Evolutionary conservation across 2,797 vertebrate species (phyloP).

Genomic region (Sebastolobus alascanus): DNA sequence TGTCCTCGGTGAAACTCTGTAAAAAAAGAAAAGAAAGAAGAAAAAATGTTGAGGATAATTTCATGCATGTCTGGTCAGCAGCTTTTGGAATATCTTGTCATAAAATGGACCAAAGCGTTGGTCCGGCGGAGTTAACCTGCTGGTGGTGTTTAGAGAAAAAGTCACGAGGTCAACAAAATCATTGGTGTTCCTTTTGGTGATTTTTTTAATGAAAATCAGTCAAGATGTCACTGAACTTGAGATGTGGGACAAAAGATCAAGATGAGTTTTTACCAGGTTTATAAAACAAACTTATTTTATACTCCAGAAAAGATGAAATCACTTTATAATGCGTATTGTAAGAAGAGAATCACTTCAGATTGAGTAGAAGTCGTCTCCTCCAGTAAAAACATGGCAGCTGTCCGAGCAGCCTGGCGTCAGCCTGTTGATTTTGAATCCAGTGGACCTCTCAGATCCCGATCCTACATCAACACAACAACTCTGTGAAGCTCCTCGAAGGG

Average conservation of each 20-base stretch:
- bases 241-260: not conserved
- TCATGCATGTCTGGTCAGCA: not conserved
- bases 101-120: not conserved
- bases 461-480: slow-evolving; percentile 48
- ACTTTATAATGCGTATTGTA: rapidly evolving
- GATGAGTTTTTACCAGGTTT: not conserved
- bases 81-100: not conserved
- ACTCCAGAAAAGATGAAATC: not conserved
- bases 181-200: not conserved
- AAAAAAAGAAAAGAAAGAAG: not conserved
- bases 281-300: not conserved
- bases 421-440: slow-evolving; percentile 54
- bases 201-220: not conserved
- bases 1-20: not conserved
- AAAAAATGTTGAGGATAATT: not conserved
- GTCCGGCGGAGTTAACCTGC: too few species aligned
- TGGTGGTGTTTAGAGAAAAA: not conserved
- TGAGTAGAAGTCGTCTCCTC: slow-evolving; percentile 1
- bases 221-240: not conserved
- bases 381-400: slow-evolving; percentile 49
- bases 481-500: slow-evolving; percentile 7
- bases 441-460: slow-evolving; percentile 45
- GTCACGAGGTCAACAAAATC: not conserved
- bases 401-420: slow-evolving; percentile 25
- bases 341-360: slow-evolving; percentile 2